A percentile compares a stretch with the other conserved stretches of the same genome.
phyloP scores from a whole-genome alignment of 2,888 invertebrate genomes.

The Macrophya annulata region DNA sequence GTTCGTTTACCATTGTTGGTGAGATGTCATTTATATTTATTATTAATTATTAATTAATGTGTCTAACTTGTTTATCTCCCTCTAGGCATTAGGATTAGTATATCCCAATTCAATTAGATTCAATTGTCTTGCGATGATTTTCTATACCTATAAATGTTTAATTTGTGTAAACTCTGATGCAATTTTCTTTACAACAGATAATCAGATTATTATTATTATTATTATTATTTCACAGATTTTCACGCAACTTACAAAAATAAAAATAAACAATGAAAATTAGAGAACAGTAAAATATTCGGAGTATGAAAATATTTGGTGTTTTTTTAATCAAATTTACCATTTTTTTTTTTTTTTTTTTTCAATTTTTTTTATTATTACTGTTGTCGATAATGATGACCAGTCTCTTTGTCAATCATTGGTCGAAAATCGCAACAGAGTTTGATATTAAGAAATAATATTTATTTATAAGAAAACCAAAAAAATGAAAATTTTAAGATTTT shows the following conservation, averaged over 20 bases:
- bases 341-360: neutral
- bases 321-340: neutral
- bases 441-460: conserved; percentile 35
- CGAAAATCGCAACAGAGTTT: conserved; percentile 23
- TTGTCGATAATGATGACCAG: neutral
- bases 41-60: conserved; percentile 71
- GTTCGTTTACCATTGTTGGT: conserved; percentile 71
- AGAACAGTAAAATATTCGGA: neutral
- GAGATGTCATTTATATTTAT: conserved; percentile 72
- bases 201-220: no score
- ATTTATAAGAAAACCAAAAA: neutral
- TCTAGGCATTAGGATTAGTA: conserved; percentile 73
- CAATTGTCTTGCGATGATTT: conserved; percentile 74
- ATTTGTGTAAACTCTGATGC: conserved; percentile 50
- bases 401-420: conserved; percentile 14
- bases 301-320: neutral
- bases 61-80: conserved; percentile 74
- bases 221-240: neutral
- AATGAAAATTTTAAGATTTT: conserved; percentile 56
- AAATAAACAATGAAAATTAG: neutral
- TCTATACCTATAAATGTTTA: conserved; percentile 68
- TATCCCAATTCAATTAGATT: conserved; percentile 71
- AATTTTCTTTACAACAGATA: conserved; percentile 57
- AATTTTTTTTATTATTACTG: neutral
- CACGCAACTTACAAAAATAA: neutral